Base-by-base conservation (phyloP, 1,140 invertebrate species). In the Bombus difficillimus region DNA sequence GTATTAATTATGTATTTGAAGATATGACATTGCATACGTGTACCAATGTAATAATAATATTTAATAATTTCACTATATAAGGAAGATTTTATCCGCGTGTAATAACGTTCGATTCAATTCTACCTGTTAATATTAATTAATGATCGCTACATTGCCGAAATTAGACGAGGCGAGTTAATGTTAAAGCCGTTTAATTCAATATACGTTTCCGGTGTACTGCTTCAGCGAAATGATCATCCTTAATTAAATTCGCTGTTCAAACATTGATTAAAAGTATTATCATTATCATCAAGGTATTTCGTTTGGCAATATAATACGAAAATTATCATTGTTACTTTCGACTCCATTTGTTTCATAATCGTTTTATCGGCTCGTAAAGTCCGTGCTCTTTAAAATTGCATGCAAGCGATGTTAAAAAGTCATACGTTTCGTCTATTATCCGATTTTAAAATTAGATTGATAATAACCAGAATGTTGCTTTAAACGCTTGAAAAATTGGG, bases 61-160 rank as follows among this genome's bases (percentile, higher is more conserved):
- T 2, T 13, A 41, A n/a, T 37, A 25, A 41, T 41, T 43, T 28
- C 2, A 12, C 28, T 22, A 53, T 53, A 13, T 2, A 28, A 39
- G 4, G 4, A 8, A 1, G 12, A 34, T 28, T 43, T 74, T 22
- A 47, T 39, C 25, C 3, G 13, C 0, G 10, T 12, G 66, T 34
- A 53, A 71, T 34, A 53, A 18, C 3, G 9, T 59, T 41, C 22
- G 32, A 39, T 57, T 57, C 15, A 13, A 71, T 81, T n/a, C 9
- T 15, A 25, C 2, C 5, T 13, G 28, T 41, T 71, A 32, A 41
- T 59, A 59, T 57, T 72, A 72, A 81, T 81, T 59, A 59, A 41
- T 59, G 22, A 72, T 85, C 84, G 81, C 78, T 88, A 83, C 79
- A 78, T n/a, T 4, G 53, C 9, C 18, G 37, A 57, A 72, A 72